phyloP scores from a whole-genome alignment of 2,888 invertebrate genomes.

The Temnothorax ravouxi region DNA sequence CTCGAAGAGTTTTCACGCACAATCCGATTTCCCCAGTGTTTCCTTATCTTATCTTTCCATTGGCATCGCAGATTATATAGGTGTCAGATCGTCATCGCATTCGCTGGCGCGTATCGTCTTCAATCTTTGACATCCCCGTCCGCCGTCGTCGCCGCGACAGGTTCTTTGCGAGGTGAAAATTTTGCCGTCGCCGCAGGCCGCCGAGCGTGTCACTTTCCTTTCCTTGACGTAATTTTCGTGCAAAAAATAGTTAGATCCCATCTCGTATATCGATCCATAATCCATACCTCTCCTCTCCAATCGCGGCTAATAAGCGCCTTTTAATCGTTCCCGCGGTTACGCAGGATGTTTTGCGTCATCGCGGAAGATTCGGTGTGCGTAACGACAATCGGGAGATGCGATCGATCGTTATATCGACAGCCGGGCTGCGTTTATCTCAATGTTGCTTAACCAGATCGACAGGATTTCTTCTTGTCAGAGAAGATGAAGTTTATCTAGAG shows the following conservation, averaged over 20 bases:
- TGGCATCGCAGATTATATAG: background rate
- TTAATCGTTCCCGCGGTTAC: conserved; percentile 38
- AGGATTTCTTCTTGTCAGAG: background rate
- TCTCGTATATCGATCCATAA: conserved; percentile 6
- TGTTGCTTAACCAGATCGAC: conserved; percentile 6
- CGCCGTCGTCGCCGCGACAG: conserved; percentile 1
- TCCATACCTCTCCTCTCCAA: background rate
- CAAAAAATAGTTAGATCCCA: conserved; percentile 26
- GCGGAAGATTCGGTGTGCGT: background rate
- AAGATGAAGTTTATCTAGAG: background rate
- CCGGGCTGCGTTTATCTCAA: background rate
- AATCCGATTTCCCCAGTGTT: conserved; percentile 14
- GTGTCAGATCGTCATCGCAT: conserved; percentile 9
- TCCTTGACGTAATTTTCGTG: conserved; percentile 42
- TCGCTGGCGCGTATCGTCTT: conserved; percentile 32
- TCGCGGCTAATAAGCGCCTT: conserved; percentile 32
- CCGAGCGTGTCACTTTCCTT: conserved; percentile 52
- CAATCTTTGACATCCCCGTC: conserved; percentile 2
- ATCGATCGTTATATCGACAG: conserved; percentile 12
- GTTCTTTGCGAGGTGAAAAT: conserved; percentile 48
- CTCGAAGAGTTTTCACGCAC: background rate
- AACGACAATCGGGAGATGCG: background rate
- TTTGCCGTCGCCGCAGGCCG: conserved; percentile 29
- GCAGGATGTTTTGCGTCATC: conserved; percentile 12
- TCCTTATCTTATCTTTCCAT: conserved; percentile 22